Evolutionary conservation across 2,797 vertebrate genomes (phyloP), one percentile per base, ranked within the genome.

Genomic region (Sebastes minor): DNA sequence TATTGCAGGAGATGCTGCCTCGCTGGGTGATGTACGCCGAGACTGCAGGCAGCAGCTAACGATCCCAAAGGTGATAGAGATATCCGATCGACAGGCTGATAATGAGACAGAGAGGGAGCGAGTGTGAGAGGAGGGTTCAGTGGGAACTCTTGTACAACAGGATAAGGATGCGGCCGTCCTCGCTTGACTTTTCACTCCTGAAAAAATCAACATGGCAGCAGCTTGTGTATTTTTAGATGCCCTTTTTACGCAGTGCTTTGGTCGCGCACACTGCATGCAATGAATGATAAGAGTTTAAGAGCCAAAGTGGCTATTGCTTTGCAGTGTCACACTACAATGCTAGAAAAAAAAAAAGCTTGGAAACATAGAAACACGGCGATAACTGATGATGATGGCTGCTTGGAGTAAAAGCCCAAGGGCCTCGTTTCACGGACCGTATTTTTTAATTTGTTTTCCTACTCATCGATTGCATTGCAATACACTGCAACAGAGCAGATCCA

Each of bases 161-260:
- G 83, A 85, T 83, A 81, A 88, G 80, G 88, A 90, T 63, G 80
- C 64, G 33, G 63, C 76, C 76, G 82, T 90, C 90, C 89, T 90
- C 60, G 53, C 82, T 86, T 89, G 91, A 92, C 89, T 92, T 86
- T 89, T 84, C 78, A 63, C 87, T 78, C 66, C 88, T 82, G 78
- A 74, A 89, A 49, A 90, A 87, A 85, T 91, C 83, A 88, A 87
- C 90, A 86, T 89, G 92, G 83, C 89, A 91, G 86, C 71, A 81
- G 81, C 81, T 81, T 22, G 7, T 89, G 81, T 93, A 91, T 93
- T 93, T 93, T 90, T 91, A 94, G 91, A 92, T 84, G 87, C 82
- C 85, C 90, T 92, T 92, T 91, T 90, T 88, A 81, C 56, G 46
- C 83, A 83, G 78, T 49, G 76, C 85, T 91, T 88, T 55, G 27